Evolutionary conservation across 2,113 vertebrate species (phyloP), one percentile per base, ranked within the genome.

Genomic region (Elgaria multicarinata): DNA sequence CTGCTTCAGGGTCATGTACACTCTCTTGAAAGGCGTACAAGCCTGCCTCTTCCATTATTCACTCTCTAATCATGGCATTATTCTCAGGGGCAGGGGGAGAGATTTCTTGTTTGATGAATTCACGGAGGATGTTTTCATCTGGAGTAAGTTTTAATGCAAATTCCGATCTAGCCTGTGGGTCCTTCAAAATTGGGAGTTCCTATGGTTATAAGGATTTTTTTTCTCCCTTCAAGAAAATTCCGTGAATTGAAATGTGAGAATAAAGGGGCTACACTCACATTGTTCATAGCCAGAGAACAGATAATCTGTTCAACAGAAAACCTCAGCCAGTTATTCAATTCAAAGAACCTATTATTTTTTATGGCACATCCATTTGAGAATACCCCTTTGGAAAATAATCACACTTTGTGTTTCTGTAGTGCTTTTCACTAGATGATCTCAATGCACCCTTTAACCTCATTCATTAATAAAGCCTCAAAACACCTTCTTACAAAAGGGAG

Each of bases 261-360:
- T 62, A 88, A 88, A 91, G 4, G 50, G 46, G 39, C 62, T 72
- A 46, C 36, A 28, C 53, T 84, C 28, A 71, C 42, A 78, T 64
- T 77, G 81, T 79, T 62, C 50, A 50, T 72, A 58, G 64, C 39
- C 74, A 79, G 80, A 76, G 42, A 78, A 67, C 31, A 78, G 81
- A 84, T 91, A 79, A 91, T 87, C 78, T 87, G 58, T 75, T 90
- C 78, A 67, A 81, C 85, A 90, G 71, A 55, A 90, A 87, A 82
- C 16, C 10, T 82, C 84, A 90, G 77, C 53, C 39, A 64, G 82
- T 82, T 72, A 66, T 86, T 90, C 77, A 86, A 5, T 89, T 83
- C 67, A 62, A 81, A 79, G 67, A 69, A 66, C 46, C 31, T 79
- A 85, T 44, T 42, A 69, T 50, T 90, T 90, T 55, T 85, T 79